Conservation (phyloP, 2,113 vertebrate genomes). For the Tragelaphus strepsiceros region DNA sequence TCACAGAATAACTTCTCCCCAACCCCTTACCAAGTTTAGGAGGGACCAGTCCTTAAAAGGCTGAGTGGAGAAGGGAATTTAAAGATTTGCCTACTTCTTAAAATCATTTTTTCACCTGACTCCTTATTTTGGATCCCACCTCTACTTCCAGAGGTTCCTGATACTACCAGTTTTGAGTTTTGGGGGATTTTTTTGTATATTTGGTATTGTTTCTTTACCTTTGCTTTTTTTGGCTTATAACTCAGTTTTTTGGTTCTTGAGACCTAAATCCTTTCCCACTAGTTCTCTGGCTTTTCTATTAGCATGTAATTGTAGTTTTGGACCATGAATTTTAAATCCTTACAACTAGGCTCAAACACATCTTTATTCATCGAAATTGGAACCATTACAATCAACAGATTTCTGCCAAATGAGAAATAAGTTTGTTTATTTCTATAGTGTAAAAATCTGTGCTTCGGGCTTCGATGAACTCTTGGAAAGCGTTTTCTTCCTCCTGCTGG, state of each 20-base stretch:
- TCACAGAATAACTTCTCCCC: background rate
- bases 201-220: background rate
- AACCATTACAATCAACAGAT: background rate
- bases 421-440: background rate
- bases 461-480: background rate
- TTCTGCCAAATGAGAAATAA: background rate
- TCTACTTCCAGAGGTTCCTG: background rate
- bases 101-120: background rate
- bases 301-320: background rate
- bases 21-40: background rate
- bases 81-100: constrained; percentile 7
- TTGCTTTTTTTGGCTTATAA: background rate
- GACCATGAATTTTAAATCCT: background rate
- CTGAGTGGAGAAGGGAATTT: background rate
- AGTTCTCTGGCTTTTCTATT: constrained; percentile 1
- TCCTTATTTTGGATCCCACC: background rate
- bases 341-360: background rate
- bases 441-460: background rate
- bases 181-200: background rate
- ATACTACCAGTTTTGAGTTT: background rate
- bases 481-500: background rate
- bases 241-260: background rate
- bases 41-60: background rate
- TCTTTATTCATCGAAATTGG: background rate
- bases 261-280: background rate